Evolutionary conservation across 2,113 vertebrate species (phyloP).

Genomic region (Podarcis muralis): DNA sequence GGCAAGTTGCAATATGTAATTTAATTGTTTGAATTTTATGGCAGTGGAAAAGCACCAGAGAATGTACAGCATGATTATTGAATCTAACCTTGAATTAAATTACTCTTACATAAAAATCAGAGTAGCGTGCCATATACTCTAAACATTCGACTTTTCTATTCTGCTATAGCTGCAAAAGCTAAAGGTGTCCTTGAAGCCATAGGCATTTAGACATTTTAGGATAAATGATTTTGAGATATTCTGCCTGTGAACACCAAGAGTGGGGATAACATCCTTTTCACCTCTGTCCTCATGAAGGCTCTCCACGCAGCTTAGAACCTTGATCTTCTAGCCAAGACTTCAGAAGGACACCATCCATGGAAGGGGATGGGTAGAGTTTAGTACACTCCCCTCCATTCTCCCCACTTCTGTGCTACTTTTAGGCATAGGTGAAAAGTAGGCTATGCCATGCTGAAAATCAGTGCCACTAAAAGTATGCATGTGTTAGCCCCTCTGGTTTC

Average conservation of each 20-base stretch:
- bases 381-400: too few species aligned
- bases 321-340: too few species aligned
- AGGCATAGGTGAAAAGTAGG: too few species aligned
- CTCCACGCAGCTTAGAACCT: too few species aligned
- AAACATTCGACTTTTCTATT: slow-evolving; percentile 1
- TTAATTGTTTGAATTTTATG: slow-evolving; percentile 22
- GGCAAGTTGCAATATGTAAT: not conserved
- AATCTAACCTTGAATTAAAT: slow-evolving; percentile 23
- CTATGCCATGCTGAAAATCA: not conserved
- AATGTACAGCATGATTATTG: not conserved
- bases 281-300: too few species aligned
- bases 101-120: slow-evolving; percentile 16
- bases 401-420: too few species aligned
- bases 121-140: not conserved
- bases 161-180: not conserved
- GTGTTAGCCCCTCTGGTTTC: too few species aligned
- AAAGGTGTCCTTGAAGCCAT: not conserved
- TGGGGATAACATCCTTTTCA: too few species aligned
- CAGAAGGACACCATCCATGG: too few species aligned
- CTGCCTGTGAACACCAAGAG: not conserved
- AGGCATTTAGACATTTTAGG: not conserved
- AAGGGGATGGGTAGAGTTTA: too few species aligned
- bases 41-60: not conserved
- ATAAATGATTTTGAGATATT: not conserved
- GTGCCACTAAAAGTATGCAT: too few species aligned